Evolutionary conservation across 37 sponge, comb jelly and placozoan genomes (phyloP), one percentile per base, ranked within the genome.

Genomic region (Agelas oroides): DNA sequence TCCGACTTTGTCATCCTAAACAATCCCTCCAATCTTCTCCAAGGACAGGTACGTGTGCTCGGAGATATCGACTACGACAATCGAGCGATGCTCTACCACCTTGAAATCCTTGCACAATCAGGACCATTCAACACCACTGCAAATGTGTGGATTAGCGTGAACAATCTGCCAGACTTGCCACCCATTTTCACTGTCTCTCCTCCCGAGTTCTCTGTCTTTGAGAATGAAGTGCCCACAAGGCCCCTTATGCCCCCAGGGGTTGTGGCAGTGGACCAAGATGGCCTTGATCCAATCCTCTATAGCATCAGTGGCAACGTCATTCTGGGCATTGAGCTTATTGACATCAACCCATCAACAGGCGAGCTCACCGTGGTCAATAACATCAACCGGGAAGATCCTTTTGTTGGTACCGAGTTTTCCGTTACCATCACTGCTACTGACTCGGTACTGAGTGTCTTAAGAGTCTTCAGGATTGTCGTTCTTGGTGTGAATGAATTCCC

Each of bases 201-300:
- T 1, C 31, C 24, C 6, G 65, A 24, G 21, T 77, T 78, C 71
- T 18, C 28, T 23, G 79, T 89, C n/a, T 63, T 41, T 33, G 89
- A 89, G 37, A 77, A 83, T 33, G 76, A 83, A 18, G 30, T 16
- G 20, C 30, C 76, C 19, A 63, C 34, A 27, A 57, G 40, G 54
- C 79, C 84, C 30, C 78, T 89, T 12, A 71, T 39, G 52, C 87
- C 87, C 27, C 54, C 84, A 31, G 21, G 32, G 3, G 59, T 83
- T 33, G 31, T 33, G 20, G 89, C 89, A 30, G 31, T 64, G n/a
- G 89, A 89, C 28, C 84, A 84, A 19, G 89, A 89, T 34, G 66
- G 36, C 28, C 78, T 89, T 12, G 79, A 86, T 41, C 53, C 73
- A 6, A 59, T 89, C 1, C 0, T 24, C 5, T 89, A 83, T 56